Base-by-base conservation (phyloP, 1,140 invertebrate species). In the Drosophila malerkotliana region DNA sequence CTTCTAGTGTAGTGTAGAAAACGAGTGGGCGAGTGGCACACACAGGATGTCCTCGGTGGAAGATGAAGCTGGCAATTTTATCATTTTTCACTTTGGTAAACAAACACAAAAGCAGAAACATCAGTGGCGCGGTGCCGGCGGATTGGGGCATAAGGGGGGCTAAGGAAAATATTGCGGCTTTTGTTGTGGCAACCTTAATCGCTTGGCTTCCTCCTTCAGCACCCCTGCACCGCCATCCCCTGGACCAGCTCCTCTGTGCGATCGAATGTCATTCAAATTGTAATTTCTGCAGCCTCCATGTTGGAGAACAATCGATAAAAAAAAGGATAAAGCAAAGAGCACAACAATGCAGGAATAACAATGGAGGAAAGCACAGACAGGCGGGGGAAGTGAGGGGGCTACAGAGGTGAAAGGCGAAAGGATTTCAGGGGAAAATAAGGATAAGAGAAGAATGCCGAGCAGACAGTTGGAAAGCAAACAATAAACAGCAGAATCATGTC, bases 51-150 rank as follows among this genome's bases (percentile, higher is more conserved):
- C 76, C 75, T 76, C 56, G 76, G 37, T 63, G 53, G 72, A 71
- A 71, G 34, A 69, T 69, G 72, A 74, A 59, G 60, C 67, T 73
- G 81, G 63, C 72, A 85, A 74, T 85, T 85, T 80, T 67, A 85
- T 80, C 73, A 85, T 85, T 85, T 85, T 85, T 85, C 81, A 85
- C 77, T 80, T 85, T 85, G 68, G 77, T 68, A 77, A 85, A 85
- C 81, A 85, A 77, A 77, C 77, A 85, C 77, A 85, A 83, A 75
- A 64, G 58, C 53, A 54, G 34, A 57, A 73, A 52, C 54, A 54
- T 39, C 55, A 57, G 34, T 37, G 49, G 9, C 34, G 26, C 18
- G 37, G 1, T 1, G 24, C 21, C 8, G 7, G 15, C 2, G 4
- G 24, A 21, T 1, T 7, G 24, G 63, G 32, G 12, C 14, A 9